These are phyloP conservation scores for Chironomus striatipennis DNA, from an alignment of 1,140 invertebrate species.

Conservation along the genomic window DNA sequence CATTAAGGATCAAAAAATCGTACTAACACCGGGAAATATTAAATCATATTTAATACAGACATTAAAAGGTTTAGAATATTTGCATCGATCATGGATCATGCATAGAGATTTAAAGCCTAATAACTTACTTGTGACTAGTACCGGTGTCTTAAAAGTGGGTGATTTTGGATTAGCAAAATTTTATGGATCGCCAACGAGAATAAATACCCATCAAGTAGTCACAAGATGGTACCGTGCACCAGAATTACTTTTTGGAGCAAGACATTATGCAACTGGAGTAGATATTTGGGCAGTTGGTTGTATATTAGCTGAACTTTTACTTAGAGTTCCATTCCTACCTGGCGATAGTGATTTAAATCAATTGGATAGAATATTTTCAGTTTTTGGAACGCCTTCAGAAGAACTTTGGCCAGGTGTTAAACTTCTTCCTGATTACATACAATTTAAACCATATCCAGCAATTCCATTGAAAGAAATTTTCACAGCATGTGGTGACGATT, in stretches of 20 bases:
- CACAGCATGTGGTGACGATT: slow-evolving; percentile 87
- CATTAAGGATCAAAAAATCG: slow-evolving; percentile 77
- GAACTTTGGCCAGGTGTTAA: slow-evolving; percentile 86
- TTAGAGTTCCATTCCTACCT: slow-evolving; percentile 87
- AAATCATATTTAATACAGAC: slow-evolving; percentile 96
- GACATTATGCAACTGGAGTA: slow-evolving; percentile 84
- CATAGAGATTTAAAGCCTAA: slow-evolving; percentile 97
- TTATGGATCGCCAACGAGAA: slow-evolving; percentile 90
- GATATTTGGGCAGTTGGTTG: slow-evolving; percentile 99
- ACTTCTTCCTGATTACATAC: slow-evolving; percentile 82
- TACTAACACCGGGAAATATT: slow-evolving; percentile 86
- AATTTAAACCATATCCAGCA: slow-evolving; percentile 79
- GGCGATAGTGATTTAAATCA: slow-evolving; percentile 97
- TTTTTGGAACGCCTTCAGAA: slow-evolving; percentile 82
- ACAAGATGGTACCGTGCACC: slow-evolving; percentile 91
- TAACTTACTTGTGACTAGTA: slow-evolving; percentile 87
- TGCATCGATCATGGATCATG: slow-evolving; percentile 90
- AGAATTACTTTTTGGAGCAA: slow-evolving; percentile 90
- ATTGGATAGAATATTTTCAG: slow-evolving; percentile 88
- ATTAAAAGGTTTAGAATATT: slow-evolving; percentile 85
- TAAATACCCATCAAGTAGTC: slow-evolving; percentile 98
- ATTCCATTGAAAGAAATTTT: slow-evolving; percentile 88
- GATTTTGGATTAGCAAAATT: slow-evolving; percentile 98
- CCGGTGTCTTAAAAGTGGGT: slow-evolving; percentile 91
- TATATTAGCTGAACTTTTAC: slow-evolving; percentile 90